These are phyloP conservation scores for Lucilia sericata DNA, from an alignment of 1,140 invertebrate species.

Conservation along the genomic window DNA sequence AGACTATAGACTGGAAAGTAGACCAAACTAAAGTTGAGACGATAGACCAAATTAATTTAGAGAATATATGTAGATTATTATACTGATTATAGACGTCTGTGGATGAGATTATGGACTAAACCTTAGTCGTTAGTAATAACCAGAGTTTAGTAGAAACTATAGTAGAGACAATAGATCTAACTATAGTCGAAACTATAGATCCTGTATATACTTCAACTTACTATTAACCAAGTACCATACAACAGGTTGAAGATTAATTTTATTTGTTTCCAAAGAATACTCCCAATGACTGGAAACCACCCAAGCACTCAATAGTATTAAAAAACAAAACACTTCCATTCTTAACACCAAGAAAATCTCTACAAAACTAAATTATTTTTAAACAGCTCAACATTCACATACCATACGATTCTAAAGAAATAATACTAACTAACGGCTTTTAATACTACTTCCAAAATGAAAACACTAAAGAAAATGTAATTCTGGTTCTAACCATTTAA, in stretches of 20 bases:
- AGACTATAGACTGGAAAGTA: too few relatives aligned
- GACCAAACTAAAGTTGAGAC: too few relatives aligned
- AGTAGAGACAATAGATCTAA: too few relatives aligned
- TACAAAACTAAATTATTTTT: not conserved
- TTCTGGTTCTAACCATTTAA: constrained; percentile 31
- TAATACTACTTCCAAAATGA: not conserved
- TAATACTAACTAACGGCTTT: constrained; percentile 25
- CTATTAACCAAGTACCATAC: constrained; percentile 47
- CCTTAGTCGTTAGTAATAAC: too few relatives aligned
- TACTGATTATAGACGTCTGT: too few relatives aligned
- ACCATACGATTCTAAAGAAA: not conserved
- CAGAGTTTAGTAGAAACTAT: too few relatives aligned
- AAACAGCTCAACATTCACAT: not conserved
- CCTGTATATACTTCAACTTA: not conserved
- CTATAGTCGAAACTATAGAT: too few relatives aligned
- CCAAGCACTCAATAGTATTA: not conserved
- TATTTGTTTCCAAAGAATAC: constrained; percentile 45
- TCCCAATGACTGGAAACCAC: constrained; percentile 37
- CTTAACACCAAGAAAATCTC: not conserved
- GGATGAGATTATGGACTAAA: too few relatives aligned
- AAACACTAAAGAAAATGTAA: not conserved
- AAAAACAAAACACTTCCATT: not conserved
- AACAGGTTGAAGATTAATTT: constrained; percentile 31
- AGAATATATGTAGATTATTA: too few relatives aligned
- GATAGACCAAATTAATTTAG: too few relatives aligned